A percentile compares a stretch with the other conserved stretches of the same genome.
Evolutionary conservation across 2,888 invertebrate species (phyloP).

Genomic region (Tanypteryx hageni): DNA sequence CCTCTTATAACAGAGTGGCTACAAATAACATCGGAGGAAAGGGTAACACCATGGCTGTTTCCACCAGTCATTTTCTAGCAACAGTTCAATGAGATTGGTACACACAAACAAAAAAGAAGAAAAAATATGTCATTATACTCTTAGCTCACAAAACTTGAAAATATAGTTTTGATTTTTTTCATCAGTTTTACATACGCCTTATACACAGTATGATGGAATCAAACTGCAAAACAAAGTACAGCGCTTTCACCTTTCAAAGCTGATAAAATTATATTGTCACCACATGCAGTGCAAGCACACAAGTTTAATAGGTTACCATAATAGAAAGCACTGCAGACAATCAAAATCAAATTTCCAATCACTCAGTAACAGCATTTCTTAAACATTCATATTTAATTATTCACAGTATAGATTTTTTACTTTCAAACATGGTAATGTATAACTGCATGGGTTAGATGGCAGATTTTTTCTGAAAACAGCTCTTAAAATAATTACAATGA

Average conservation of each 20-base stretch:
- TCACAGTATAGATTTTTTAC: conserved; percentile 46
- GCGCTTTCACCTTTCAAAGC: conserved; percentile 49
- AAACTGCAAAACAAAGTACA: conserved; percentile 58
- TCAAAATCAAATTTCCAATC: conserved; percentile 44
- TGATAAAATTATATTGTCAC: conserved; percentile 60
- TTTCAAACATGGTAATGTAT: conserved; percentile 53
- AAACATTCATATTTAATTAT: conserved; percentile 46
- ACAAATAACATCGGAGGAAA: conserved; percentile 37
- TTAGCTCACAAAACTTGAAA: conserved; percentile 58
- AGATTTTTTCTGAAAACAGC: conserved; percentile 50
- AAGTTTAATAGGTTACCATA: conserved; percentile 26
- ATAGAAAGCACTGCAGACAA: conserved; percentile 45
- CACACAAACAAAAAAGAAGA: conserved; percentile 47
- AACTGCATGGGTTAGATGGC: conserved; percentile 44
- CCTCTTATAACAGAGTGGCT: conserved; percentile 60
- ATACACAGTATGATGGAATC: conserved; percentile 58
- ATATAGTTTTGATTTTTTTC: conserved; percentile 64
- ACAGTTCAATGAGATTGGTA: conserved; percentile 29
- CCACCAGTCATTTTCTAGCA: conserved; percentile 52
- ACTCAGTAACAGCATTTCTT: conserved; percentile 47
- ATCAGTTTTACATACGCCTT: conserved; percentile 48
- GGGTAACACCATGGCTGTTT: conserved; percentile 38
- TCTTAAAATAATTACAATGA: conserved; percentile 45
- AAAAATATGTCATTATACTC: conserved; percentile 61
- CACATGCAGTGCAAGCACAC: conserved; percentile 52